Evolutionary conservation across 2,797 vertebrate genomes (phyloP).

Genomic region (Acanthurus lineatus): DNA sequence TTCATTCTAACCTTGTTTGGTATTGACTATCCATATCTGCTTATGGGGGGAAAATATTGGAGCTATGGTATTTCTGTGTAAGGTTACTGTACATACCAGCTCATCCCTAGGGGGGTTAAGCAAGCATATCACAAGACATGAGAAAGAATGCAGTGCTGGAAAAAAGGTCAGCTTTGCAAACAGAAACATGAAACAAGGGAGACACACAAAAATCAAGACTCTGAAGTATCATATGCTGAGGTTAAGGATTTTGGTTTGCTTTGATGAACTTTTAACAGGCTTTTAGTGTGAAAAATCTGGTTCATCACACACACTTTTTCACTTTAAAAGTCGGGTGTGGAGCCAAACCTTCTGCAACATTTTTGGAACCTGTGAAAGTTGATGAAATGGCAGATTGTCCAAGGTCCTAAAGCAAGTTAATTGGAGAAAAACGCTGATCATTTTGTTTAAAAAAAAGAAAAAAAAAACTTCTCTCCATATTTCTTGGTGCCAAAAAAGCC

Average conservation of each 20-base stretch:
- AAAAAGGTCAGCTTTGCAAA: constrained; percentile 35
- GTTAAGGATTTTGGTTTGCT: constrained; percentile 32
- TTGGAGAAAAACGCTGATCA: constrained; percentile 40
- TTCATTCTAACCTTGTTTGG: constrained; percentile 62
- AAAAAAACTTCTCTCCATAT: constrained; percentile 38
- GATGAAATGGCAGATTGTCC: constrained; percentile 59
- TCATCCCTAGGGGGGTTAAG: constrained; percentile 57
- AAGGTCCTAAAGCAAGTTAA: constrained; percentile 54
- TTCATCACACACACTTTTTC: constrained; percentile 35
- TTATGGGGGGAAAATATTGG: constrained; percentile 58
- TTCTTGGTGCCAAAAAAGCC: constrained; percentile 62
- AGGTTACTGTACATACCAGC: constrained; percentile 66
- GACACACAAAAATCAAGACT: constrained; percentile 31
- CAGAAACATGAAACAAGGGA: constrained; percentile 44
- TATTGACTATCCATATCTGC: constrained; percentile 72
- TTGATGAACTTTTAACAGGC: constrained; percentile 31
- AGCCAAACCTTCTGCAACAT: constrained; percentile 55
- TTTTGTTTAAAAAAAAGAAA: constrained; percentile 33
- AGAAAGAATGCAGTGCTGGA: constrained; percentile 49
- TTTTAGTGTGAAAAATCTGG: constrained; percentile 44
- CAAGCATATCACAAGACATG: constrained; percentile 42
- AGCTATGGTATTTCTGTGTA: constrained; percentile 61
- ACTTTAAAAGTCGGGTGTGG: constrained; percentile 53
- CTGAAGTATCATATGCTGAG: constrained; percentile 30
- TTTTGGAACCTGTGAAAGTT: constrained; percentile 65